Percentiles rank a stretch among this genome's conserved stretches.
Conservation (phyloP, 2,797 vertebrate genomes). For the Bufotes viridis region DNA sequence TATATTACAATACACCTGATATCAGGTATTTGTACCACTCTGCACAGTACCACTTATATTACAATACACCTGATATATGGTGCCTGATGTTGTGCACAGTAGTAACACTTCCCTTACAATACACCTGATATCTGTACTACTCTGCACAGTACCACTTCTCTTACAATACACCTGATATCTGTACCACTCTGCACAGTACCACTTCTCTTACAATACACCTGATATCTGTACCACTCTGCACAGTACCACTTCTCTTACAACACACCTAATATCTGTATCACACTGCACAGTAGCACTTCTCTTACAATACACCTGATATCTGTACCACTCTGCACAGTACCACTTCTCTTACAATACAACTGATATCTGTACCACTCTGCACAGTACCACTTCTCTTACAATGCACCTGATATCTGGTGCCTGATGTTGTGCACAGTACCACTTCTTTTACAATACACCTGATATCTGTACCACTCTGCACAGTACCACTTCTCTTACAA, state of each 20-base stretch:
- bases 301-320: background rate
- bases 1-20: background rate
- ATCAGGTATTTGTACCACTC: background rate
- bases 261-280: too few relatives aligned
- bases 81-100: too few relatives aligned
- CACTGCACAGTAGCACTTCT: background rate
- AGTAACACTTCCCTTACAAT: too few relatives aligned
- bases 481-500: background rate
- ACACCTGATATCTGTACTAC: too few relatives aligned
- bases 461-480: background rate
- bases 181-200: too few relatives aligned
- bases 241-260: background rate
- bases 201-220: too few relatives aligned
- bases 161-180: too few relatives aligned
- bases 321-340: background rate
- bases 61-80: background rate
- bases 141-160: too few relatives aligned
- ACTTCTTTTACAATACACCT: background rate
- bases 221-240: background rate
- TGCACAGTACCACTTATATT: background rate
- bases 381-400: too few relatives aligned
- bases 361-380: background rate
- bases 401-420: background rate
- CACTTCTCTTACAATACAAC: background rate
- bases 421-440: too few relatives aligned